A percentile compares a stretch with the other conserved stretches of the same genome.
Conservation (phyloP, 2,797 vertebrate species). For the Rhabdophis nuchalis region DNA sequence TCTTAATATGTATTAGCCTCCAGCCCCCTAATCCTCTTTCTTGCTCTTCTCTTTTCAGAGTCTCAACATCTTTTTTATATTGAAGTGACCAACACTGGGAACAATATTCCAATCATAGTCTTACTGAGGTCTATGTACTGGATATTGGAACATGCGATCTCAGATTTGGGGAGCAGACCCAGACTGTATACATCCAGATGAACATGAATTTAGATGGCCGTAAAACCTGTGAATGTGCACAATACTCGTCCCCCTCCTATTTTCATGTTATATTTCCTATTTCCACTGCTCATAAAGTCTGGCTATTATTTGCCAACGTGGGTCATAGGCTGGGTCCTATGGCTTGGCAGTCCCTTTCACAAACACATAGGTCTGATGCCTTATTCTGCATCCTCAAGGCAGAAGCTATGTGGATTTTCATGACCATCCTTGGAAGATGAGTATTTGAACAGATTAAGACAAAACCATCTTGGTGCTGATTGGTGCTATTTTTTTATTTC, state of each 20-base stretch:
- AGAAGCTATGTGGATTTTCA: neutral
- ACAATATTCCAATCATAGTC: no score
- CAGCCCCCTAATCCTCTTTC: no score
- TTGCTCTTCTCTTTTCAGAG: no score
- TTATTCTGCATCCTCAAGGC: neutral
- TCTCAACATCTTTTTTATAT: no score
- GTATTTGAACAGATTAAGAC: neutral
- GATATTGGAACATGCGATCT: neutral
- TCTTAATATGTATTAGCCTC: no score
- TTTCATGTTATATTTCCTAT: neutral
- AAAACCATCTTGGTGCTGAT: neutral
- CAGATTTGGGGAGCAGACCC: neutral
- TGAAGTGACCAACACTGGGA: no score
- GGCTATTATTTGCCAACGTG: neutral
- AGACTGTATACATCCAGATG: neutral
- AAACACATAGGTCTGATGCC: neutral
- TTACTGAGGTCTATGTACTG: neutral
- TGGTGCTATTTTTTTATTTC: neutral
- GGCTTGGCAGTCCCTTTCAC: neutral
- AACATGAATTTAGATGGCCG: neutral
- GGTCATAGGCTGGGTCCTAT: neutral
- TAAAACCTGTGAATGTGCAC: neutral
- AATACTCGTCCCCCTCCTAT: no score
- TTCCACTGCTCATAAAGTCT: neutral
- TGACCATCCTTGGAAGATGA: neutral